Percentiles rank a stretch among this genome's conserved stretches.
These are phyloP conservation scores for Mnemiopsis leidyi DNA, from an alignment of 37 sponge, comb jelly and placozoan species.

Conservation along the genomic window DNA sequence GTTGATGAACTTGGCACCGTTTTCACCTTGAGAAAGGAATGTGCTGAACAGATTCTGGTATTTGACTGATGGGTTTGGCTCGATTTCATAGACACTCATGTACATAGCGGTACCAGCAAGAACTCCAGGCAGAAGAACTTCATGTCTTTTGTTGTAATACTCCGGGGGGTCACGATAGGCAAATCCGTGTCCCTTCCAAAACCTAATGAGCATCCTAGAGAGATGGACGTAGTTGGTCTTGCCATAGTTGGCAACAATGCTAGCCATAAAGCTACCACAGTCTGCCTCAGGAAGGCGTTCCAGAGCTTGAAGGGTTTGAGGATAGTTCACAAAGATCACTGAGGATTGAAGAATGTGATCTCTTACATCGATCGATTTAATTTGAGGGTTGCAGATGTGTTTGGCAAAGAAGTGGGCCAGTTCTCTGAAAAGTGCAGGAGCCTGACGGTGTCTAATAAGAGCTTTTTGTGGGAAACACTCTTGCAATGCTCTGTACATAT, in stretches of 20 bases:
- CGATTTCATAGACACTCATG: conserved; percentile 53
- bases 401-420: conserved; percentile 31
- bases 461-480: conserved; percentile 29
- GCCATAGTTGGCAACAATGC: background rate
- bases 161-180: conserved; percentile 40
- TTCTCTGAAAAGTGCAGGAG: conserved; percentile 32
- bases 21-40: conserved; percentile 19
- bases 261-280: conserved; percentile 1
- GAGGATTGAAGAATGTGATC: conserved; percentile 49
- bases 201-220: conserved; percentile 37
- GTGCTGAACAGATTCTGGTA: conserved; percentile 41
- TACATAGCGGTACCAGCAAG: conserved; percentile 26
- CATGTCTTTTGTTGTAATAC: conserved; percentile 12
- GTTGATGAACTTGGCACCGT: conserved; percentile 41
- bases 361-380: conserved; percentile 18
- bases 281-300: conserved; percentile 29
- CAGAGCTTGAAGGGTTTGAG: conserved; percentile 13
- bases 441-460: conserved; percentile 32
- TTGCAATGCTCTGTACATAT: conserved; percentile 35
- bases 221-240: conserved; percentile 42
- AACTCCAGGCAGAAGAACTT: conserved; percentile 20
- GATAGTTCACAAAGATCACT: conserved; percentile 62
- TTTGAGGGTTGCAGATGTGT: background rate
- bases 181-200: conserved; percentile 54
- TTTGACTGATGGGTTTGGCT: conserved; percentile 42